Percentiles rank a stretch among this genome's conserved stretches.
phyloP scores from a whole-genome alignment of 2,797 vertebrate species.

The Tangara arthus region DNA sequence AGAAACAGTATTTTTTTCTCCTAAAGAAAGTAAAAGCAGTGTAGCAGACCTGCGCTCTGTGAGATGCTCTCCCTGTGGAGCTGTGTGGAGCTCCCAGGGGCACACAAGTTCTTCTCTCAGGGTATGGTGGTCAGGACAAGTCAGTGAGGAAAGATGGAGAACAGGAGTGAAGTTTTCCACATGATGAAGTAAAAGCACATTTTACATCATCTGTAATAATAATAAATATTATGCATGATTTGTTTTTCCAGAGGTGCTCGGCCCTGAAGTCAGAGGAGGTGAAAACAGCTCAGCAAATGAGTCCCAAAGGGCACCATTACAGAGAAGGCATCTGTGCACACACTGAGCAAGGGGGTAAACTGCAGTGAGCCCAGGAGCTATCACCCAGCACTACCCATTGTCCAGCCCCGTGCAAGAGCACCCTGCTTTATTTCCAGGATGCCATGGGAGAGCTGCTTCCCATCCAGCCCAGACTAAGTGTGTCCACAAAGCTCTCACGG shows the following conservation, averaged over 20 bases:
- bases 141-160: background rate
- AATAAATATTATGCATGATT: background rate
- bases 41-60: background rate
- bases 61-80: background rate
- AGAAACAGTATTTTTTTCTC: background rate
- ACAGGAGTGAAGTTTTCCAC: background rate
- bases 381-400: background rate
- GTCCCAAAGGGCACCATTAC: conserved; percentile 1
- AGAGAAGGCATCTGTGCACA: background rate
- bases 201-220: background rate
- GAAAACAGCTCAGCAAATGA: background rate
- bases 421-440: background rate
- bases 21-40: background rate
- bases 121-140: background rate
- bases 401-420: background rate
- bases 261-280: background rate
- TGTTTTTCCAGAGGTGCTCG: background rate
- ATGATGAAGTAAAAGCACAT: background rate
- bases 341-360: background rate
- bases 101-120: background rate
- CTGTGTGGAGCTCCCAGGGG: background rate
- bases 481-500: background rate
- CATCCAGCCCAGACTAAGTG: background rate
- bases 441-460: background rate
- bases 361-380: background rate